phyloP scores from a whole-genome alignment of 2,113 vertebrate species.

The Axis porcinus region DNA sequence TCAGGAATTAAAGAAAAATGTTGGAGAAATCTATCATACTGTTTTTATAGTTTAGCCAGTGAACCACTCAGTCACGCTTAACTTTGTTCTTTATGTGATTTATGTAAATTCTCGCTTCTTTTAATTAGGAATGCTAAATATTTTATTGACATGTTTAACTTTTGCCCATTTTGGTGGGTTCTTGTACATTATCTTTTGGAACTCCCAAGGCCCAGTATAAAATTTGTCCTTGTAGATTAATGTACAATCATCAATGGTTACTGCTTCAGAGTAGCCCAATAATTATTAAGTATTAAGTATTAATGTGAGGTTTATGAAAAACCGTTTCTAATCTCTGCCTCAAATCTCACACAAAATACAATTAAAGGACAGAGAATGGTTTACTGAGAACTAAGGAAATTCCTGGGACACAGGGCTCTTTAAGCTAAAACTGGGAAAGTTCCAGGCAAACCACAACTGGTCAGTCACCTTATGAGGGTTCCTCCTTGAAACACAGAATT shows the following conservation, averaged over 20 bases:
- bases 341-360: neutral
- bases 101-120: neutral
- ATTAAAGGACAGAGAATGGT: conserved; percentile 7
- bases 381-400: neutral
- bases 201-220: neutral
- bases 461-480: neutral
- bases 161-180: neutral
- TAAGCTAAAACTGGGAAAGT: neutral
- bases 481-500: neutral
- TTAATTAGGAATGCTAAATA: neutral
- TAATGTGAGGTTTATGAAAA: conserved; percentile 47
- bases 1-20: neutral
- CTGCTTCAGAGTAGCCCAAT: conserved; percentile 36
- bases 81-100: neutral
- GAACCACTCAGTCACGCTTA: neutral
- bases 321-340: conserved; percentile 54
- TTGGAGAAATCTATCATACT: fast-evolving
- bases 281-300: conserved; percentile 64
- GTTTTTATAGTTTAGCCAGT: conserved; percentile 28
- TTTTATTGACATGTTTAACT: conserved; percentile 35
- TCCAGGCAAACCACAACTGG: neutral
- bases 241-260: neutral
- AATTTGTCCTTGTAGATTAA: conserved; percentile 51
- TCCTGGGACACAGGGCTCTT: neutral
- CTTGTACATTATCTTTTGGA: neutral